phyloP scores from a whole-genome alignment of 2,888 invertebrate genomes.

The Azorinus chamasolen region DNA sequence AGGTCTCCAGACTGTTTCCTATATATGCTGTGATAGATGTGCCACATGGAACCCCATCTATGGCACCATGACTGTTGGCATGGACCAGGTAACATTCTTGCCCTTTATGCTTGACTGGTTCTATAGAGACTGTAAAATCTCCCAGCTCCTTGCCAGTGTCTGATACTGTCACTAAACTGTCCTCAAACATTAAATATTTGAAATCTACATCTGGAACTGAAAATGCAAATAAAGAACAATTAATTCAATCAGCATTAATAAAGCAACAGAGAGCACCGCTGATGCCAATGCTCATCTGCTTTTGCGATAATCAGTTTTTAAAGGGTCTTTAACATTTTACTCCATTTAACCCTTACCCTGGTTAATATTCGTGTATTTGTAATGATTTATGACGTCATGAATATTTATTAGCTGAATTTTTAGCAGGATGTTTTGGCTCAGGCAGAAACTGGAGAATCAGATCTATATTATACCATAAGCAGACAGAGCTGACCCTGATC shows the following conservation, averaged over 20 bases:
- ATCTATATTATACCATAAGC: no score
- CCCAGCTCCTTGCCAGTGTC: constrained; percentile 85
- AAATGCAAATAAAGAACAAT: constrained; percentile 24
- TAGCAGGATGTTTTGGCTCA: no score
- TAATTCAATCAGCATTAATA: background rate
- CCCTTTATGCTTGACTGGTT: constrained; percentile 77
- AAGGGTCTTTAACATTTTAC: no score
- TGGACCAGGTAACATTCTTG: constrained; percentile 85
- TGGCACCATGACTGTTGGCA: constrained; percentile 86
- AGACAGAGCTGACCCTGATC: no score
- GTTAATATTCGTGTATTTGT: no score
- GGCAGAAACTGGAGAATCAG: no score
- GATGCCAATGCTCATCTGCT: no score
- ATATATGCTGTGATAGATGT: constrained; percentile 86
- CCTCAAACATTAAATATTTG: constrained; percentile 84
- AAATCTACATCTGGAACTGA: constrained; percentile 82
- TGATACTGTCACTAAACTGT: constrained; percentile 84
- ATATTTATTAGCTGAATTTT: no score
- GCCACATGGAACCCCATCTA: constrained; percentile 86
- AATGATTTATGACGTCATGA: no score
- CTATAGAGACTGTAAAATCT: constrained; percentile 83
- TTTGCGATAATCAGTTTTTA: no score
- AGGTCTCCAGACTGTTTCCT: constrained; percentile 82
- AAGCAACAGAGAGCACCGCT: no score
- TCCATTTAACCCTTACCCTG: background rate